A percentile compares a stretch with the other conserved stretches of the same genome.
Conservation (phyloP, 2,113 vertebrate genomes). For the Gallinago undulata region DNA sequence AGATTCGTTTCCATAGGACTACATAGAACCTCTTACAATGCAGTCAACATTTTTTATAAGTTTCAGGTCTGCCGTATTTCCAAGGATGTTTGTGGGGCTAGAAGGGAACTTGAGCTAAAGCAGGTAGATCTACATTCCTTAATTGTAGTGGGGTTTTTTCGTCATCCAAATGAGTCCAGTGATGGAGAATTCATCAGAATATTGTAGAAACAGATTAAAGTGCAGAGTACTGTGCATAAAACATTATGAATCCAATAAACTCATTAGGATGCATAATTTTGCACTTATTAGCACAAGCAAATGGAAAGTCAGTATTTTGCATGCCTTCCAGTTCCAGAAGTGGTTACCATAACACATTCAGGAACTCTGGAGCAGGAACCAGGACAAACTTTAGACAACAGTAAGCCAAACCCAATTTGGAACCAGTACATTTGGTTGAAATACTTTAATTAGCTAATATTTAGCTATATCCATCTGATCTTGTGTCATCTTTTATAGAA, state of each 20-base stretch:
- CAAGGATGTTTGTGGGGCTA: not conserved
- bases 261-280: not conserved
- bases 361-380: not conserved
- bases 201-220: not conserved
- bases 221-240: not conserved
- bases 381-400: not conserved
- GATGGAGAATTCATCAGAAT: not conserved
- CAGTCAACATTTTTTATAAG: not conserved
- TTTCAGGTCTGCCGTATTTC: not conserved
- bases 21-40: not conserved
- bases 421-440: not conserved
- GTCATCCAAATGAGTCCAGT: not conserved
- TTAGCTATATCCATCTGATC: not conserved
- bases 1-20: not conserved
- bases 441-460: not conserved
- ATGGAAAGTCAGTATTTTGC: not conserved
- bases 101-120: not conserved
- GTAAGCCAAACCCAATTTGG: not conserved
- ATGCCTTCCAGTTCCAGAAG: not conserved
- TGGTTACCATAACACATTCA: not conserved
- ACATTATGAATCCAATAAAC: not conserved
- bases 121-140: not conserved
- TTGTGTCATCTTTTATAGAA: not conserved
- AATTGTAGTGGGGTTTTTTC: rapidly evolving
- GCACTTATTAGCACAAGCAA: not conserved